Percentiles rank a stretch among this genome's conserved stretches.
Evolutionary conservation across 2,797 vertebrate species (phyloP).

Genomic region (Argentina silus): DNA sequence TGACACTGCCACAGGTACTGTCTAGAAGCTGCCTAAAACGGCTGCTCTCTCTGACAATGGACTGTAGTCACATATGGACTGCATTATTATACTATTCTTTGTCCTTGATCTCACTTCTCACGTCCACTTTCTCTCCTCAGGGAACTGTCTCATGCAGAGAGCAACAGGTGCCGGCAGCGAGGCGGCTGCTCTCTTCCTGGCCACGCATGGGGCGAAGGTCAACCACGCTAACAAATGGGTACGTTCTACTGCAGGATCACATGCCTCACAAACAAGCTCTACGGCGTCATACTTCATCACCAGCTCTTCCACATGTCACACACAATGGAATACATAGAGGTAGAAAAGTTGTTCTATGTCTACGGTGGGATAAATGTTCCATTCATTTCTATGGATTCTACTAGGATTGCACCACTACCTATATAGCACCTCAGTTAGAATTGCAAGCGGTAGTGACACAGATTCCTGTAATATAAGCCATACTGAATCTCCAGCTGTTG

Average conservation of each 20-base stretch:
- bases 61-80: no score
- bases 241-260: conserved; percentile 21
- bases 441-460: no score
- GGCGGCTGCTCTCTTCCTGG: conserved; percentile 94
- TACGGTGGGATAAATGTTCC: no score
- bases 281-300: neutral
- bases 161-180: conserved; percentile 89
- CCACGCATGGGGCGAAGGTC: conserved; percentile 92
- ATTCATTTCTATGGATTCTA: no score
- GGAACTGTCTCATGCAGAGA: conserved; percentile 94
- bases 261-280: neutral
- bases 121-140: conserved; percentile 62
- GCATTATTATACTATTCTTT: neutral
- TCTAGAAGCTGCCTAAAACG: neutral
- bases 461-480: no score
- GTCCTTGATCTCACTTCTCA: neutral
- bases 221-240: conserved; percentile 97
- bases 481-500: no score
- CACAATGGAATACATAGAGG: no score
- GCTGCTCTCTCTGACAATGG: neutral
- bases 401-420: no score
- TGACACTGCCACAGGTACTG: conserved; percentile 85
- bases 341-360: no score
- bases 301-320: neutral
- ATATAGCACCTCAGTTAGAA: no score